These are phyloP conservation scores for Tragelaphus imberbis DNA, from an alignment of 2,113 vertebrate species.

Conservation along the genomic window DNA sequence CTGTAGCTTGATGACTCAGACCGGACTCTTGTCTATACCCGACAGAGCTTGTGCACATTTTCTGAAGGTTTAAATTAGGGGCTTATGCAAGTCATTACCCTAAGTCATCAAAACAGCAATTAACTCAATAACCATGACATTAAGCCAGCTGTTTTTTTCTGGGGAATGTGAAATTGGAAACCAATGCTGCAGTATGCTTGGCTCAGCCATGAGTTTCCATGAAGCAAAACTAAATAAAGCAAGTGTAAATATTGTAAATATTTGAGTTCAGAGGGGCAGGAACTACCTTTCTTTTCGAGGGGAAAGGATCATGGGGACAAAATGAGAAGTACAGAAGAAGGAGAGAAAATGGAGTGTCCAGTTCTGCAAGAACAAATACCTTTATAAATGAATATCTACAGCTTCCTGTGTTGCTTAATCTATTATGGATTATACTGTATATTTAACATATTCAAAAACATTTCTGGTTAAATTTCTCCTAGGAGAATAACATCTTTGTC, in stretches of 20 bases:
- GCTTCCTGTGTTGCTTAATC: neutral
- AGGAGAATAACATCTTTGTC: neutral
- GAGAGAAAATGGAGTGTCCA: neutral
- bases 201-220: neutral
- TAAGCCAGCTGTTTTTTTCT: constrained; percentile 35
- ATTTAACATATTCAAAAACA: neutral
- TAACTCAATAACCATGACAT: constrained; percentile 46
- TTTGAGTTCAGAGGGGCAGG: neutral
- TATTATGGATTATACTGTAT: neutral
- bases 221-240: neutral
- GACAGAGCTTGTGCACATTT: neutral
- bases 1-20: neutral
- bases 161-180: constrained; percentile 25
- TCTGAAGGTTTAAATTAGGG: constrained; percentile 47
- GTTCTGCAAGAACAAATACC: neutral
- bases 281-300: accelerated
- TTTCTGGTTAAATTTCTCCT: neutral
- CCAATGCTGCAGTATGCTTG: neutral
- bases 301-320: neutral
- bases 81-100: constrained; percentile 20
- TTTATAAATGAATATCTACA: neutral
- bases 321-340: neutral
- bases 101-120: constrained; percentile 57
- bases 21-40: neutral
- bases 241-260: neutral